Percentiles rank a stretch among this genome's conserved stretches.
Evolutionary conservation across 2,888 invertebrate species (phyloP).

Genomic region (Tetropium fuscum): DNA sequence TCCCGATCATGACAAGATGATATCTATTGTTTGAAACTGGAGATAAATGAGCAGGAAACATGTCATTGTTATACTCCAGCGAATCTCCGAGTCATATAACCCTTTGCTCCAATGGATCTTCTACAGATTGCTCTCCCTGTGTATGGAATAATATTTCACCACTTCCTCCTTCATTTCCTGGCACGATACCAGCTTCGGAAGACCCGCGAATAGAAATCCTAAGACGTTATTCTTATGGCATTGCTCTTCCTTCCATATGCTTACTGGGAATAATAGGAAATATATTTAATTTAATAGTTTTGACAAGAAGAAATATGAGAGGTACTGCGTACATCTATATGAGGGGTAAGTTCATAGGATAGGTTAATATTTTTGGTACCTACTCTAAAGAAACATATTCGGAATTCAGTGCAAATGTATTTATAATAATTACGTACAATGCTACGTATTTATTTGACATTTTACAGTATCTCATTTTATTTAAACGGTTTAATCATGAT

Average conservation of each 20-base stretch:
- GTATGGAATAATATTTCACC: constrained; percentile 57
- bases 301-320: constrained; percentile 81
- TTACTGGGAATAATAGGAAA: constrained; percentile 82
- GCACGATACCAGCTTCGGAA: constrained; percentile 61
- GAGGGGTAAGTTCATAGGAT: constrained; percentile 77
- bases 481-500: too few species aligned
- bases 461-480: too few species aligned
- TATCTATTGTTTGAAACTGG: neutral
- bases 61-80: constrained; percentile 64
- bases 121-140: constrained; percentile 58
- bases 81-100: constrained; percentile 57
- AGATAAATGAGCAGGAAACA: constrained; percentile 38
- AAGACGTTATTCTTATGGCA: constrained; percentile 74
- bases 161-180: constrained; percentile 53
- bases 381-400: too few species aligned
- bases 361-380: too few species aligned
- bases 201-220: constrained; percentile 72
- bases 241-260: constrained; percentile 78
- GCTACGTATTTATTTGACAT: too few species aligned
- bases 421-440: too few species aligned
- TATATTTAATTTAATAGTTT: constrained; percentile 80
- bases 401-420: too few species aligned
- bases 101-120: constrained; percentile 58
- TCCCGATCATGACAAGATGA: neutral
- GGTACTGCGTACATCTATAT: constrained; percentile 85